Evolutionary conservation across 2,888 invertebrate species (phyloP).

Genomic region (Polyploca ridens): DNA sequence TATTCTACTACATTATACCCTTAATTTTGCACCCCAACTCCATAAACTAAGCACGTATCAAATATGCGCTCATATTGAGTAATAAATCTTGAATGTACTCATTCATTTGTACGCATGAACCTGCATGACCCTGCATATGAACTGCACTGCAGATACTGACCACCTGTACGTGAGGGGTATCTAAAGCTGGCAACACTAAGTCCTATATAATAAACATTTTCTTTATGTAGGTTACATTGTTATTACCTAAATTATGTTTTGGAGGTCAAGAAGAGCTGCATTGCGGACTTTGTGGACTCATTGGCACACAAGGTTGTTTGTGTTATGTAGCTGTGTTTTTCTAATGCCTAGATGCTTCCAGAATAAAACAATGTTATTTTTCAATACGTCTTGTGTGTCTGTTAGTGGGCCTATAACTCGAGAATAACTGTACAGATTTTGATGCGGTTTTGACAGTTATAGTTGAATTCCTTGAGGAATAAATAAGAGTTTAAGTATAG

Average conservation of each 20-base stretch:
- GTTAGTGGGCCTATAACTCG: too few relatives aligned
- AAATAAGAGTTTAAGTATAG: too few relatives aligned
- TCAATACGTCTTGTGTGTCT: too few relatives aligned
- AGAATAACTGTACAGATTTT: too few relatives aligned
- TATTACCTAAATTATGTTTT: constrained; percentile 29
- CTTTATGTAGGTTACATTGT: constrained; percentile 27
- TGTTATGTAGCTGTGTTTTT: neutral
- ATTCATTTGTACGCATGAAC: neutral
- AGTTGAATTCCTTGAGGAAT: too few relatives aligned
- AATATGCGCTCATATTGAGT: neutral
- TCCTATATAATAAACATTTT: constrained; percentile 21
- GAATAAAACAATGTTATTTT: too few relatives aligned
- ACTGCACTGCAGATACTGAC: constrained; percentile 8
- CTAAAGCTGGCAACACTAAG: constrained; percentile 4
- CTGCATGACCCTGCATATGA: neutral
- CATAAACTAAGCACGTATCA: neutral
- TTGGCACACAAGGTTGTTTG: constrained; percentile 2
- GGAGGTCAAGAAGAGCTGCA: constrained; percentile 31
- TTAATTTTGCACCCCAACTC: neutral
- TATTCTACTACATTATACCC: neutral
- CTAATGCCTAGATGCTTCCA: too few relatives aligned
- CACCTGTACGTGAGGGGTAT: constrained; percentile 8
- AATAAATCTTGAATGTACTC: neutral
- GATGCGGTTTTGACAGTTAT: too few relatives aligned
- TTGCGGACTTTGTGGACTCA: constrained; percentile 22